phyloP scores from a whole-genome alignment of 1,140 invertebrate genomes.

The Panagrolaimus sp. region DNA sequence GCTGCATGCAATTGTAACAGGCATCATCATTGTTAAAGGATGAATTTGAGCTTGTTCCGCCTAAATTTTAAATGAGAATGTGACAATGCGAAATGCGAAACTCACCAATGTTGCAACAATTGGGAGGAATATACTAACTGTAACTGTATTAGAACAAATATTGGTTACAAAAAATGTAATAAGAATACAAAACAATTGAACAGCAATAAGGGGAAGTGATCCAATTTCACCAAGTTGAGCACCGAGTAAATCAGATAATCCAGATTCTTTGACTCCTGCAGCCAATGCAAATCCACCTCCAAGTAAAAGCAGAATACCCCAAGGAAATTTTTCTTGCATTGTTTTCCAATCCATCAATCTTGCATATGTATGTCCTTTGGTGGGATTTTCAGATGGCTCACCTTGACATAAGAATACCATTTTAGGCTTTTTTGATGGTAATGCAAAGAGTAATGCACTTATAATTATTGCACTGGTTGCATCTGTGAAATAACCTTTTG shows the following conservation, averaged over 20 bases:
- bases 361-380: not conserved
- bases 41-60: conserved; percentile 57
- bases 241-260: conserved; percentile 26
- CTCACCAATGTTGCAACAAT: conserved; percentile 24
- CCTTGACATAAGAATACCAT: not conserved
- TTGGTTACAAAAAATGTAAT: conserved; percentile 38
- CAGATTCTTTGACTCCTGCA: conserved; percentile 36
- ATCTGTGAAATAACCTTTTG: conserved; percentile 59
- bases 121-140: conserved; percentile 34
- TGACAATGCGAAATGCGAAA: not conserved
- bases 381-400: not conserved
- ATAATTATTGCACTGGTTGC: conserved; percentile 60
- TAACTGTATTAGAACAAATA: conserved; percentile 36
- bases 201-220: conserved; percentile 16
- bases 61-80: not conserved
- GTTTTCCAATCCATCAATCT: conserved; percentile 46
- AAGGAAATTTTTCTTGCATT: conserved; percentile 44
- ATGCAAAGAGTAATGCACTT: conserved; percentile 59
- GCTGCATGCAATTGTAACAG: conserved; percentile 57
- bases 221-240: conserved; percentile 11
- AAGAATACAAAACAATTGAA: conserved; percentile 29
- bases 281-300: conserved; percentile 37
- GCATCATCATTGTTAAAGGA: conserved; percentile 62
- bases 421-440: conserved; percentile 47
- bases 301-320: conserved; percentile 30